Evolutionary conservation across 2,113 vertebrate genomes (phyloP).

Genomic region (Rynchops niger): DNA sequence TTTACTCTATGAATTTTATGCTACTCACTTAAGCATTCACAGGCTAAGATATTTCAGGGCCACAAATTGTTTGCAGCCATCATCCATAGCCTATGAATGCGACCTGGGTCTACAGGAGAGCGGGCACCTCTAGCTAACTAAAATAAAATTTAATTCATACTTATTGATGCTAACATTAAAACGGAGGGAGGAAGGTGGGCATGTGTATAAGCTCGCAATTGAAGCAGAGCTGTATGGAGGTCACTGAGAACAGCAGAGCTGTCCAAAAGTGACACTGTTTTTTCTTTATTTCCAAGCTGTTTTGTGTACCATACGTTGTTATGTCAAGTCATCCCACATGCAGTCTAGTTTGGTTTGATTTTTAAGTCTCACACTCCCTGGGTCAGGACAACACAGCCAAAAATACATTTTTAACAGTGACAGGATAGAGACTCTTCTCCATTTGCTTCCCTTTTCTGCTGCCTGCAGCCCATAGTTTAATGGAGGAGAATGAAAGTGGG

Average conservation of each 20-base stretch:
- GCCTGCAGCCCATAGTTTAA: background rate
- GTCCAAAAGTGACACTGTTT: background rate
- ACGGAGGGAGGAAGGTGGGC: background rate
- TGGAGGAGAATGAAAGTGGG: background rate
- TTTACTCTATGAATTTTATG: constrained; percentile 25
- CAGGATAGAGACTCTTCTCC: background rate
- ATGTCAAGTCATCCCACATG: background rate
- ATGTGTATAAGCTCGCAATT: background rate
- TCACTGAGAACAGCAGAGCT: background rate
- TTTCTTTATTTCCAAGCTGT: background rate
- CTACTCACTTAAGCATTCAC: background rate
- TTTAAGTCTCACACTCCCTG: background rate
- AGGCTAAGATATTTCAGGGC: background rate
- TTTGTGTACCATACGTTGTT: background rate
- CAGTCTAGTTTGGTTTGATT: background rate
- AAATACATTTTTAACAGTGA: background rate
- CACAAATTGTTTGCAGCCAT: background rate
- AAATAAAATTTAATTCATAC: background rate
- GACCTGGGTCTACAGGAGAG: background rate
- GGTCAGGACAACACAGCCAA: background rate
- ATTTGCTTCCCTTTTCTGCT: background rate
- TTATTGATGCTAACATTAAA: background rate
- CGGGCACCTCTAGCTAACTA: background rate
- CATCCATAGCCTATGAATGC: background rate
- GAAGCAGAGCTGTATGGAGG: background rate